These are phyloP conservation scores for Aquatica leii DNA, from an alignment of 2,888 invertebrate genomes.

Conservation along the genomic window DNA sequence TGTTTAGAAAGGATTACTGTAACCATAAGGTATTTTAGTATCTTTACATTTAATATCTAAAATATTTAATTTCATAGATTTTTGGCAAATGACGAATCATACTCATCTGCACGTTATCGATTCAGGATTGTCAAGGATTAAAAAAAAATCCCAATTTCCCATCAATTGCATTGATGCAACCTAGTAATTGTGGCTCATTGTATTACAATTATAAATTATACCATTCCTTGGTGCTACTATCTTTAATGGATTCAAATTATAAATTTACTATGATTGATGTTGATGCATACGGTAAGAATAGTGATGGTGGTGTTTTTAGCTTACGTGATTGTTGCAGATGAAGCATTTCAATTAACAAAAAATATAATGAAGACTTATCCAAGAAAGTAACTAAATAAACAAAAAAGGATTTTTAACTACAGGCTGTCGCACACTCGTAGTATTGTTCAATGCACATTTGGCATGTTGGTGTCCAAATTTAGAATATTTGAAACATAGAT, in stretches of 20 bases:
- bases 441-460: constrained; percentile 16
- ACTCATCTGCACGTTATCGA: neutral
- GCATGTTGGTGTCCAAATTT: constrained; percentile 16
- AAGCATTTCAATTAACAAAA: no score
- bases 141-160: no score
- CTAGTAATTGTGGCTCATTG: constrained; percentile 1
- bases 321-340: no score
- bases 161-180: no score
- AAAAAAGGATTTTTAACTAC: neutral
- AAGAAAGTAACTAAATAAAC: no score
- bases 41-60: neutral
- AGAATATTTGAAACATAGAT: constrained; percentile 8
- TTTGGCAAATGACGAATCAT: neutral
- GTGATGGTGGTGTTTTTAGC: neutral
- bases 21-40: no score
- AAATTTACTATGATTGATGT: neutral
- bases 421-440: neutral
- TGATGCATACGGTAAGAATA: neutral
- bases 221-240: neutral
- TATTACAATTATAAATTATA: constrained; percentile 5
- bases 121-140: neutral
- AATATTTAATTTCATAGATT: neutral
- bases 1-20: no score
- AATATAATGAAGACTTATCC: no score
- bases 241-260: neutral